phyloP scores from a whole-genome alignment of 2,113 vertebrate species.

The Bubo blakistoni region DNA sequence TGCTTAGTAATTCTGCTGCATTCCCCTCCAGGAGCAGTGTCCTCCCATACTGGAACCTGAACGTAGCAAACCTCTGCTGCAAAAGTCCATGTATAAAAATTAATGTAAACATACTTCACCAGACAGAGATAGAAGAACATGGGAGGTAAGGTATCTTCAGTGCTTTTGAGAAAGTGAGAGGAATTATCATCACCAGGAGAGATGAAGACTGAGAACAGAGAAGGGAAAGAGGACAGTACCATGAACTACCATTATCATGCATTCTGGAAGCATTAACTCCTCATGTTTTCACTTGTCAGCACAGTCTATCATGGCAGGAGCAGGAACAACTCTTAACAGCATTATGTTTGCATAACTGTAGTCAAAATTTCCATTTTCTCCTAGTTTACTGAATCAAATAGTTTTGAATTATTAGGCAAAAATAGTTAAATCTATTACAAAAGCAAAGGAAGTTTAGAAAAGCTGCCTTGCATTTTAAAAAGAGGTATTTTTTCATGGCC shows the following conservation, averaged over 20 bases:
- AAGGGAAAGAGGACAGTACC: not conserved
- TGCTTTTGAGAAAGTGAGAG: not conserved
- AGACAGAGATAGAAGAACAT: not conserved
- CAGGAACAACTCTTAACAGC: not conserved
- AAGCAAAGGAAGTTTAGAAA: not conserved
- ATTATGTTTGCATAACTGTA: not conserved
- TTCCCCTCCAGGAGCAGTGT: not conserved
- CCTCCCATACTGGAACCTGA: not conserved
- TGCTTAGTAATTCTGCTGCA: not conserved
- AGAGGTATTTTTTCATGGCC: not conserved
- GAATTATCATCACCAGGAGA: not conserved
- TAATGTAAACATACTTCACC: not conserved
- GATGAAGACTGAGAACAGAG: not conserved
- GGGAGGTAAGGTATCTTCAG: not conserved
- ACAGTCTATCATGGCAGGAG: not conserved
- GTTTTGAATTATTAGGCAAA: not conserved
- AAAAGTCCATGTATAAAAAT: not conserved
- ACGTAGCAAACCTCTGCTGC: not conserved
- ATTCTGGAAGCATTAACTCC: not conserved
- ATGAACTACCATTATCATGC: not conserved
- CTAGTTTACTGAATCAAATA: not conserved
- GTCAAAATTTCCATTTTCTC: not conserved
- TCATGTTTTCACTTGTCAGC: not conserved
- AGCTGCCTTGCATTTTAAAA: not conserved
- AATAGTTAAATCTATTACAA: not conserved